Conservation (phyloP, 2,888 invertebrate species). For the Lacanobia wlatinum region DNA sequence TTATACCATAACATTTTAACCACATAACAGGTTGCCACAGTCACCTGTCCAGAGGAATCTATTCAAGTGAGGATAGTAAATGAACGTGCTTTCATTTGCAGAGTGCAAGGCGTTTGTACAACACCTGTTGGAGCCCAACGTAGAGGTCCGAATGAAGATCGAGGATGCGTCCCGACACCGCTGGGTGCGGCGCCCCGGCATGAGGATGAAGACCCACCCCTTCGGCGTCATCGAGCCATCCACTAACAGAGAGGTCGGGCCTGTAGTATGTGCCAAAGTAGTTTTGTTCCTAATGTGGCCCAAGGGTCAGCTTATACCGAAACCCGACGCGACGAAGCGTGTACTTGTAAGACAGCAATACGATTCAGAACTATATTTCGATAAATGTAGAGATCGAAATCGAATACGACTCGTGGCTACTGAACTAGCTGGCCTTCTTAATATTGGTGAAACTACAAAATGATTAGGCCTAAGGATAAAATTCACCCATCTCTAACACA, state of each 20-base stretch:
- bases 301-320: background rate
- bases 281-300: background rate
- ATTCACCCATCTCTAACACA: background rate
- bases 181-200: conserved; percentile 90
- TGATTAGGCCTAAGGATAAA: too few relatives aligned
- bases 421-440: background rate
- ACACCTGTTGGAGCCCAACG: conserved; percentile 89
- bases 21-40: too few relatives aligned
- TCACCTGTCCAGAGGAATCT: background rate
- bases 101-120: conserved; percentile 89
- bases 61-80: background rate
- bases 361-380: too few relatives aligned
- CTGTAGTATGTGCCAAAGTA: background rate
- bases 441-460: background rate
- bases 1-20: too few relatives aligned
- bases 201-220: conserved; percentile 88
- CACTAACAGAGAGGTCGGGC: conserved; percentile 77
- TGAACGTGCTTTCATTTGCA: conserved; percentile 52
- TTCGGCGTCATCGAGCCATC: conserved; percentile 79
- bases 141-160: conserved; percentile 89
- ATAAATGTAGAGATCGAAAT: too few relatives aligned
- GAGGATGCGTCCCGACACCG: conserved; percentile 91
- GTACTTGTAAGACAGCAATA: too few relatives aligned
- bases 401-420: too few relatives aligned
- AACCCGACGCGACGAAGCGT: too few relatives aligned